Evolutionary conservation across 2,113 vertebrate species (phyloP).

Genomic region (Pelecanoides urinatrix): DNA sequence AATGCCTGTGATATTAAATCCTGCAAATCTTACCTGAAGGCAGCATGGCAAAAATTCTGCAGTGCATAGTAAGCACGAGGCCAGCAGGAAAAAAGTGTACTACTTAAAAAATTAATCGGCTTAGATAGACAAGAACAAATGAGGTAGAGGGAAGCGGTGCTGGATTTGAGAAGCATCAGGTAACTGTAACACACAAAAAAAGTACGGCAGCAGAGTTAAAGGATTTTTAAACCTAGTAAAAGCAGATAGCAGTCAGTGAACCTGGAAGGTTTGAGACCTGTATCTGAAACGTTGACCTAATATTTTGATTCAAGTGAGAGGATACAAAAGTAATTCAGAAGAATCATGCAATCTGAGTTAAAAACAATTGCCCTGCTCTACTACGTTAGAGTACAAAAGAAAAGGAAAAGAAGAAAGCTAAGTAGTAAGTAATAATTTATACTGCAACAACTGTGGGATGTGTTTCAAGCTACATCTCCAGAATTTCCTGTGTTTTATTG

Average conservation of each 20-base stretch:
- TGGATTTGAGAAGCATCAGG: background rate
- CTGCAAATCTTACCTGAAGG: constrained; percentile 3
- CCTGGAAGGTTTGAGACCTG: background rate
- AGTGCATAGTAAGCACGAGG: background rate
- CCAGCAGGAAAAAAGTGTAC: background rate
- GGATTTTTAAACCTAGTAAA: background rate
- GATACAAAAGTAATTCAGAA: background rate
- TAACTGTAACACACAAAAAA: background rate
- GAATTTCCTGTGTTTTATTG: background rate
- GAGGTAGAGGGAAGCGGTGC: background rate
- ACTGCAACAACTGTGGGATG: background rate
- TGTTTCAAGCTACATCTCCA: background rate
- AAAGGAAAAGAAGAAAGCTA: background rate
- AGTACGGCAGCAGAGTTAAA: background rate
- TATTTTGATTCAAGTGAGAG: background rate
- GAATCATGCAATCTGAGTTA: background rate
- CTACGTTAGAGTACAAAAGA: background rate
- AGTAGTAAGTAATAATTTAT: background rate
- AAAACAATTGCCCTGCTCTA: background rate
- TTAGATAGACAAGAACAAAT: background rate
- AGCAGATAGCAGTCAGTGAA: background rate
- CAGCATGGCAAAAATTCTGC: background rate
- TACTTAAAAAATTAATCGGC: background rate
- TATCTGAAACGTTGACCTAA: background rate
- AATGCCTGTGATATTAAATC: background rate